These are phyloP conservation scores for Leptestheria dahalacensis DNA, from an alignment of 1,140 invertebrate genomes.

Conservation along the genomic window DNA sequence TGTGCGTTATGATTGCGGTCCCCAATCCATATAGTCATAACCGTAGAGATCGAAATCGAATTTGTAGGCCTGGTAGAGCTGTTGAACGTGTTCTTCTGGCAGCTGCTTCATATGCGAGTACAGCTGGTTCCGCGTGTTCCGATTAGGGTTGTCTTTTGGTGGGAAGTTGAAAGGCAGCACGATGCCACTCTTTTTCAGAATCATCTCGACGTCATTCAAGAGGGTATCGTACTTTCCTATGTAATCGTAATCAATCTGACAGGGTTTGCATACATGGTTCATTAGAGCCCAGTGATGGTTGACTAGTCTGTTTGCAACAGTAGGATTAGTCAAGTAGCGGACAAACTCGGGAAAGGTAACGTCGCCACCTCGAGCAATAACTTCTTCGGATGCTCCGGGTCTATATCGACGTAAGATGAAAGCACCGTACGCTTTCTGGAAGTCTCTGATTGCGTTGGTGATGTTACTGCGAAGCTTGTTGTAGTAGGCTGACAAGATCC, in stretches of 20 bases:
- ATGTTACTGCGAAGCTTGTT: background rate
- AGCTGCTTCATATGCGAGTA: background rate
- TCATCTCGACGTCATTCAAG: background rate
- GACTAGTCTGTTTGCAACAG: constrained; percentile 14
- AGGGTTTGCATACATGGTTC: background rate
- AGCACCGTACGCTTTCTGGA: background rate
- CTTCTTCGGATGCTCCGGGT: background rate
- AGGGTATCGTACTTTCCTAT: background rate
- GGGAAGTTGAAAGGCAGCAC: background rate
- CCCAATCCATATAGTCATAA: constrained; percentile 31
- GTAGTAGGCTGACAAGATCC: background rate
- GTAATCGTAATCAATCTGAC: background rate
- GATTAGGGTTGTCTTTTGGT: background rate
- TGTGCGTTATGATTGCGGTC: no score
- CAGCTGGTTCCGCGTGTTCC: constrained; percentile 25
- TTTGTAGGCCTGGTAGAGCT: constrained; percentile 54
- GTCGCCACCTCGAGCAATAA: background rate
- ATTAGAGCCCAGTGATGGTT: background rate
- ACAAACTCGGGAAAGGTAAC: background rate
- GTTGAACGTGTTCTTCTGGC: constrained; percentile 30
- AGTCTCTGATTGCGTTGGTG: constrained; percentile 33
- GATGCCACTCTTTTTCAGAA: background rate
- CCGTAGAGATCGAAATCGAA: constrained; percentile 65
- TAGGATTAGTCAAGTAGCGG: background rate
- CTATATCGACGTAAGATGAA: background rate